Base-by-base conservation (phyloP, 2,888 invertebrate genomes). In the Agrotis ipsilon region DNA sequence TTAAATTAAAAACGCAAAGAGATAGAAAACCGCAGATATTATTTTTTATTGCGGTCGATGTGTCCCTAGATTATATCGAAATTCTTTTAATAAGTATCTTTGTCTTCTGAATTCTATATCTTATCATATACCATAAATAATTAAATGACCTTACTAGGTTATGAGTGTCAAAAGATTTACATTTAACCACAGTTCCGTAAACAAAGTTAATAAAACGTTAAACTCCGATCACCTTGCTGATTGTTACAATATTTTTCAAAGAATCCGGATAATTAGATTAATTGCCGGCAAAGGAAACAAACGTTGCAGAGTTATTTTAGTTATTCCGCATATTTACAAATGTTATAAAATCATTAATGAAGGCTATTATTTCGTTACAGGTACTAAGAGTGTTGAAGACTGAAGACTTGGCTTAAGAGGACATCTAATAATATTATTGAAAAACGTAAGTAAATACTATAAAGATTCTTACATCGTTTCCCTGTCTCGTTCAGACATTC, bases 301-400 rank as follows among this genome's bases (percentile, higher is more conserved):
- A 71, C 32, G 32, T 68, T 67, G 46, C 59, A 60, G 63, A 68
- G 57, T 51, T 69, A 70, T 66, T 65, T 67, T 57, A 61, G 9
- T 18, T 66, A 59, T 61, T 72, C 49, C 60, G 45, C 49, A 24
- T 54, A 55, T 62, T 51, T 54, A 57, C 9, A 75, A 70, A 61
- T 73, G n/a, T 71, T 73, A 66, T 55, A 73, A 71, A 73, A 60
- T 63, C 63, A 55, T 69, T 67, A 78, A 54, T 67, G 14, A 72
- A 70, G 55, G 64, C 62, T 60, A 7, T 68, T 69, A 76, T 48
- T 71, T 83, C 79, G 64, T 89, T 89, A 75, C 88, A 87, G 89
- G 81, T 86, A 81, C 72, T 67, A 78, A 77, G 73, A 75, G 76
- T 75, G 75, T 79, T 80, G 87, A 88, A 89, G 88, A 88, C 89